Percentiles rank a stretch among this genome's conserved stretches.
These are phyloP conservation scores for Tragopan temminckii DNA, from an alignment of 2,797 vertebrate species.

Conservation along the genomic window DNA sequence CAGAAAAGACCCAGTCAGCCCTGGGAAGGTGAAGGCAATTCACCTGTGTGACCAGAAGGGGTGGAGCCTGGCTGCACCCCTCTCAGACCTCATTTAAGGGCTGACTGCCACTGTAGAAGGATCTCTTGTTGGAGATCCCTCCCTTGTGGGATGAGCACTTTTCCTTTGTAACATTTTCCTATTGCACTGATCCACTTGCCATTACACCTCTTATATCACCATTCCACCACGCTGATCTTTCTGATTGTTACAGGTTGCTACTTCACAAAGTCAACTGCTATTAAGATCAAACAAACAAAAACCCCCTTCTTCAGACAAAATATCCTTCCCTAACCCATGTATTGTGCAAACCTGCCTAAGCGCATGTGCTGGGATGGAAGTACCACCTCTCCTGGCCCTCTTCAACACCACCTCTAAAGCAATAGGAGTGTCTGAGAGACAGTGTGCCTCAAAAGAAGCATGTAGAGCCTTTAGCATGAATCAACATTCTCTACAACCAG, in stretches of 20 bases:
- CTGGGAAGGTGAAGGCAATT: no score
- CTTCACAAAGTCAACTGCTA: neutral
- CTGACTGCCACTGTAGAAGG: no score
- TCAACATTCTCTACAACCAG: fast-evolving
- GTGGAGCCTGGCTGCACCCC: no score
- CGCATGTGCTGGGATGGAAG: neutral
- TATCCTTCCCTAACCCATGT: neutral
- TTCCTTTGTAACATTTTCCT: no score
- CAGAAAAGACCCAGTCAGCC: no score
- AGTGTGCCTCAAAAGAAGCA: neutral
- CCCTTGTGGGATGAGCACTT: no score
- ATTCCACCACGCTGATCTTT: no score
- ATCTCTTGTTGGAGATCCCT: no score
- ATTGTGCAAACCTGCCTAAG: fast-evolving
- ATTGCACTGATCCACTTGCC: no score
- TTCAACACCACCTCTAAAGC: neutral
- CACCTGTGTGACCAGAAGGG: no score
- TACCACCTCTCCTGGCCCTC: neutral
- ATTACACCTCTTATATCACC: no score
- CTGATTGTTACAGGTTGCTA: neutral
- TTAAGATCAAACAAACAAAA: neutral
- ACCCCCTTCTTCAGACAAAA: neutral
- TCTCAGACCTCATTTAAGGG: no score
- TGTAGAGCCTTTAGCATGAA: neutral
- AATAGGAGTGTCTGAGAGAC: neutral